Evolutionary conservation across 2,797 vertebrate species (phyloP).

Genomic region (Pogonophryne albipinna): DNA sequence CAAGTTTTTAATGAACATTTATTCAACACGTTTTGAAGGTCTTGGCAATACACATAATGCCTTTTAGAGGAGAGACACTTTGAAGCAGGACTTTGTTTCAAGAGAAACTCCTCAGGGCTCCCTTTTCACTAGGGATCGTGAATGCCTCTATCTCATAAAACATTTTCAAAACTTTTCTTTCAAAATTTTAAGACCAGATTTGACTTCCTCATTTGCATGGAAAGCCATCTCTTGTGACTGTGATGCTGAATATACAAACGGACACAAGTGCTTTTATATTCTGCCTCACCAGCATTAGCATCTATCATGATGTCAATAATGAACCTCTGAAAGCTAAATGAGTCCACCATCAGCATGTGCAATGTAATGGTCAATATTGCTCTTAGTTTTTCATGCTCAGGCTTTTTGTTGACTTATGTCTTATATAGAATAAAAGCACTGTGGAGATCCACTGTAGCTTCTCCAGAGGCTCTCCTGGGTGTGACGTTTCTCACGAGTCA

Average conservation of each 20-base stretch:
- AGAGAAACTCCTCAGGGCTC: too few relatives aligned
- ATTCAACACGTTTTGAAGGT: too few relatives aligned
- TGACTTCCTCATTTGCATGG: neutral
- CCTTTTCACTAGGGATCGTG: too few relatives aligned
- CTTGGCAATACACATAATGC: too few relatives aligned
- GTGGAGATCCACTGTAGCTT: conserved; percentile 2
- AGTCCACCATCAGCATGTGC: neutral
- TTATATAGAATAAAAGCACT: neutral
- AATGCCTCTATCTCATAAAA: too few relatives aligned
- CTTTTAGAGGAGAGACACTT: too few relatives aligned
- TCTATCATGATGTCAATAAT: neutral
- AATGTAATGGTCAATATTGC: neutral
- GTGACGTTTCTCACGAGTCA: neutral
- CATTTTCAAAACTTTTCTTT: neutral
- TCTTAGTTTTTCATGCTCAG: neutral
- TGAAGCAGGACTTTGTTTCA: too few relatives aligned
- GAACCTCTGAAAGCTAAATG: conserved; percentile 10
- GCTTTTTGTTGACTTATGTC: conserved; percentile 5
- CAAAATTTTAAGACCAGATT: neutral
- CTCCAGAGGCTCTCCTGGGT: conserved; percentile 9
- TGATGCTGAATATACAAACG: neutral
- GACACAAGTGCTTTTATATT: neutral
- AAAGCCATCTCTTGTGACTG: neutral
- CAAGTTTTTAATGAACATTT: too few relatives aligned
- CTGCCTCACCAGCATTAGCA: conserved; percentile 10